Conservation (phyloP, 2,797 vertebrate genomes). For the Siniperca obscura region DNA sequence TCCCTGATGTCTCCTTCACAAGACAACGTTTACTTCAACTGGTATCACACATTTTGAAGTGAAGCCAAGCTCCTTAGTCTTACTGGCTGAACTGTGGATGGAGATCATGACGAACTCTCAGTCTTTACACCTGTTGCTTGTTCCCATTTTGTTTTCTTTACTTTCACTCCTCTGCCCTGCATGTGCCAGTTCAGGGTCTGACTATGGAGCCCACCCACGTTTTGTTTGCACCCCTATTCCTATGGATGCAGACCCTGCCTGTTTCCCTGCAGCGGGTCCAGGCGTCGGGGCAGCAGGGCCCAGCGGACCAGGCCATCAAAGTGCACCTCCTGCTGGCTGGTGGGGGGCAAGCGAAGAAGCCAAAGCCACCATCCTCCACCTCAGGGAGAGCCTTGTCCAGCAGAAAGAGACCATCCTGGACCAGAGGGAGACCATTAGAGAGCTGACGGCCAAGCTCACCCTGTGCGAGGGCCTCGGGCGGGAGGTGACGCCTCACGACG, state of each 20-base stretch:
- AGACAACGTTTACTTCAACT: constrained; percentile 21
- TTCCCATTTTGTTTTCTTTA: constrained; percentile 34
- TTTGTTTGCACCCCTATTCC: constrained; percentile 89
- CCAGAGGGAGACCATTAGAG: constrained; percentile 88
- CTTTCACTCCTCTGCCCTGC: constrained; percentile 48
- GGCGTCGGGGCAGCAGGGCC: constrained; percentile 58
- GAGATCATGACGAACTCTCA: constrained; percentile 61
- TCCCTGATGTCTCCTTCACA: constrained; percentile 50
- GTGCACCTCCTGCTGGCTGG: constrained; percentile 75
- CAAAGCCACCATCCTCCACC: constrained; percentile 88
- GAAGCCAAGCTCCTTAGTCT: constrained; percentile 47
- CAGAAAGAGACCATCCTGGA: constrained; percentile 90
- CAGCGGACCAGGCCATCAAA: constrained; percentile 73
- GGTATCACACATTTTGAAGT: constrained; percentile 49
- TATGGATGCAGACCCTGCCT: constrained; percentile 81
- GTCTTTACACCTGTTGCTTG: constrained; percentile 25
- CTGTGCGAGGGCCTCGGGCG: constrained; percentile 85
- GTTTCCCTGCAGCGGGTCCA: constrained; percentile 67
- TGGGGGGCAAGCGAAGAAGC: constrained; percentile 87
- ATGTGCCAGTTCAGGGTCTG: constrained; percentile 62
- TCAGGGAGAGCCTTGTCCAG: constrained; percentile 87
- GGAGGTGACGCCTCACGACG: constrained; percentile 55
- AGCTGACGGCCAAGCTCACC: constrained; percentile 87
- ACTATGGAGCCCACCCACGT: constrained; percentile 79
- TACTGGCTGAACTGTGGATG: constrained; percentile 41